phyloP scores from a whole-genome alignment of 2,888 invertebrate species.

The Dryocosmus kuriphilus region DNA sequence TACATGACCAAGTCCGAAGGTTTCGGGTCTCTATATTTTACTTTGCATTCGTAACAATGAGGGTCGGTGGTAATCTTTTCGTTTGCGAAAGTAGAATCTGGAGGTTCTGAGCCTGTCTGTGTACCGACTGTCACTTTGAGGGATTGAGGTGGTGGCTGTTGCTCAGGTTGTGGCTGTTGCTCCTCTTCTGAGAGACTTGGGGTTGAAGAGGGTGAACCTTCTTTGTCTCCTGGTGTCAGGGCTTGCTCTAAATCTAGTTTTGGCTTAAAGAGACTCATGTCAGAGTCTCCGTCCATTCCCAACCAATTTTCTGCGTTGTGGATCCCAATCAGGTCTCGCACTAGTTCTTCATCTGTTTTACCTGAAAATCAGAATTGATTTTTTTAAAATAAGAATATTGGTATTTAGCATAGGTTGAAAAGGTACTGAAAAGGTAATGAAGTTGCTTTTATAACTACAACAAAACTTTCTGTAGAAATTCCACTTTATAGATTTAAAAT shows the following conservation, averaged over 20 bases:
- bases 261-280: constrained; percentile 88
- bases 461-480: too few relatives aligned
- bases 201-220: constrained; percentile 81
- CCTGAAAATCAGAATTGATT: constrained; percentile 79
- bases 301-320: constrained; percentile 97
- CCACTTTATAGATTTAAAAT: too few relatives aligned
- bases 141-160: constrained; percentile 57
- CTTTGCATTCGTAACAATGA: constrained; percentile 96
- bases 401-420: not conserved
- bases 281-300: constrained; percentile 93
- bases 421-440: too few relatives aligned
- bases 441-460: too few relatives aligned
- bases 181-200: constrained; percentile 77
- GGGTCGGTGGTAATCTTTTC: constrained; percentile 89
- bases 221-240: constrained; percentile 78
- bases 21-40: constrained; percentile 93
- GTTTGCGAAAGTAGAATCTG: constrained; percentile 83
- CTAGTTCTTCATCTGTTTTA: constrained; percentile 93
- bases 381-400: not conserved
- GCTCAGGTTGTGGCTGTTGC: constrained; percentile 70
- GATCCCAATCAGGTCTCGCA: constrained; percentile 92
- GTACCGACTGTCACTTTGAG: constrained; percentile 89
- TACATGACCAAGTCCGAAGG: constrained; percentile 96
- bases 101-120: constrained; percentile 89
- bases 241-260: constrained; percentile 83